Evolutionary conservation across 2,888 invertebrate species (phyloP).

Genomic region (Lasius platythorax): DNA sequence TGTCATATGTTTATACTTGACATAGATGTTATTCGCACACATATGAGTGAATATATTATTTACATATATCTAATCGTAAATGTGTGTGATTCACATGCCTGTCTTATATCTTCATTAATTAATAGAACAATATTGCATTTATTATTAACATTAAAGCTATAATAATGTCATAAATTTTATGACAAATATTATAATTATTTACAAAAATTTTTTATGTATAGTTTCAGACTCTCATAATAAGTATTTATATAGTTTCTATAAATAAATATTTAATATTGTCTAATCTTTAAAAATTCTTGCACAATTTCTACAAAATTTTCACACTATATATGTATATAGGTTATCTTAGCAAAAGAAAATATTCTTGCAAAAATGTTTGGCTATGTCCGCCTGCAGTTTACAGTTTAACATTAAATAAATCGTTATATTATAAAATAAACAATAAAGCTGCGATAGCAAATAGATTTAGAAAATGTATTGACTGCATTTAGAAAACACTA

Average conservation of each 20-base stretch:
- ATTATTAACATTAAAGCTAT: slow-evolving; percentile 63
- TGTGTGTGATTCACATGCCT: background rate
- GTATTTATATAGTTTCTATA: slow-evolving; percentile 60
- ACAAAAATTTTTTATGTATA: slow-evolving; percentile 65
- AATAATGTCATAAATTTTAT: slow-evolving; percentile 57
- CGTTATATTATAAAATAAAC: background rate
- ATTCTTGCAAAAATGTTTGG: background rate
- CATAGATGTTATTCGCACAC: background rate
- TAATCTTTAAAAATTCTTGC: slow-evolving; percentile 65
- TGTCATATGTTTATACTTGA: background rate
- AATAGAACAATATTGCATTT: slow-evolving; percentile 46
- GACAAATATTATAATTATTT: slow-evolving; percentile 62
- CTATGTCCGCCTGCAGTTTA: background rate
- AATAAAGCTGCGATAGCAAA: background rate
- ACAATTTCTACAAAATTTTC: slow-evolving; percentile 45
- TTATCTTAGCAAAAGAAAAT: background rate
- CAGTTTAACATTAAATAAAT: slow-evolving; percentile 6
- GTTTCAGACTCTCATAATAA: slow-evolving; percentile 41
- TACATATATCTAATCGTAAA: background rate
- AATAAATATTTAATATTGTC: slow-evolving; percentile 66
- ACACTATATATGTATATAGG: background rate
- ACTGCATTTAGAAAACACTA: background rate
- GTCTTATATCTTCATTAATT: slow-evolving; percentile 5
- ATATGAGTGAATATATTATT: slow-evolving; percentile 13
- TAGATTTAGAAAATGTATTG: slow-evolving; percentile 1